phyloP scores from a whole-genome alignment of 2,797 vertebrate species.

The Mastacembelus armatus region DNA sequence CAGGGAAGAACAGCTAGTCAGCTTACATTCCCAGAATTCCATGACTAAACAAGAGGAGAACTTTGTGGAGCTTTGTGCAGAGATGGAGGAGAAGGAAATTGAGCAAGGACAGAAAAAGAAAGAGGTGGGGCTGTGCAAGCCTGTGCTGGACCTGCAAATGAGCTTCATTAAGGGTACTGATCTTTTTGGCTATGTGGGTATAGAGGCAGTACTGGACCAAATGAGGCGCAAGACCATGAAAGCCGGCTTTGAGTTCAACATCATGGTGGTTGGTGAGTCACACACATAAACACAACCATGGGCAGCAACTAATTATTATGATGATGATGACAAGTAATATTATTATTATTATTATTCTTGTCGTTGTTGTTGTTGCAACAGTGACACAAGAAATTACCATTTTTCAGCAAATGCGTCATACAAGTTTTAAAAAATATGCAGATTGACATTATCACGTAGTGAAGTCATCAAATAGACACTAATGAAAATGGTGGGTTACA shows the following conservation, averaged over 20 bases:
- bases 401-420: too few species aligned
- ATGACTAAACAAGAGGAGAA: conserved; percentile 17
- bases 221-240: conserved; percentile 97
- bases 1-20: neutral
- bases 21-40: neutral
- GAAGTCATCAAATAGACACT: too few species aligned
- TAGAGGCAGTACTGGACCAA: conserved; percentile 95
- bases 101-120: conserved; percentile 69
- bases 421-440: too few species aligned
- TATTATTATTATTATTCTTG: too few species aligned
- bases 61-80: neutral
- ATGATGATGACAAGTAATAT: too few species aligned
- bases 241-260: conserved; percentile 94
- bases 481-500: neutral
- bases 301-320: neutral
- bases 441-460: too few species aligned
- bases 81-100: conserved; percentile 44
- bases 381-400: too few species aligned
- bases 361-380: too few species aligned
- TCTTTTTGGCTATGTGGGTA: conserved; percentile 91
- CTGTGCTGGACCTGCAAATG: conserved; percentile 50
- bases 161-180: conserved; percentile 74
- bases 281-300: neutral
- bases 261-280: conserved; percentile 96
- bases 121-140: conserved; percentile 35